These are phyloP conservation scores for Rhinella marina DNA, from an alignment of 2,797 vertebrate species.

Conservation along the genomic window DNA sequence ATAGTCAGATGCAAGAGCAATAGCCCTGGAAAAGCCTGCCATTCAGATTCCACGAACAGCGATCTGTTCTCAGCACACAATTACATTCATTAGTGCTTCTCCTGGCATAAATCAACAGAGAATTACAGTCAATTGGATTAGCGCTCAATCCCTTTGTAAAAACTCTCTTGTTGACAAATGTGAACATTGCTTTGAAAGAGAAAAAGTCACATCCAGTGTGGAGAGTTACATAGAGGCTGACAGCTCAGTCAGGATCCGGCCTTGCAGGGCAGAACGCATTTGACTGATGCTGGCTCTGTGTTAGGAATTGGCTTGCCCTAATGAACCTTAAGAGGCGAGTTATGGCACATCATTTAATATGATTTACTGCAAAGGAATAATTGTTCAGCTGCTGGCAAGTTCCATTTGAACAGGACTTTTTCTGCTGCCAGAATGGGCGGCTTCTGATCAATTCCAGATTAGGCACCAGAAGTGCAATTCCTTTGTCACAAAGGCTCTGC, in stretches of 20 bases:
- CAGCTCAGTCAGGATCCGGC: constrained; percentile 25
- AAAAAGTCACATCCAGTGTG: constrained; percentile 43
- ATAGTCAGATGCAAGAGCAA: constrained; percentile 40
- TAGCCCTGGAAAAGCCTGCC: constrained; percentile 35
- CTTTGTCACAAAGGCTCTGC: constrained; percentile 25
- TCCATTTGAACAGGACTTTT: constrained; percentile 27
- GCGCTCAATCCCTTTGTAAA: constrained; percentile 61
- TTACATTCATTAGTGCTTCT: constrained; percentile 39
- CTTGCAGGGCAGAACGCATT: neutral
- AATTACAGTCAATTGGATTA: constrained; percentile 62
- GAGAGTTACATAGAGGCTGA: constrained; percentile 43
- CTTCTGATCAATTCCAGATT: constrained; percentile 32
- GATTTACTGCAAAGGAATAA: constrained; percentile 30
- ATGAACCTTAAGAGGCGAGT: constrained; percentile 26
- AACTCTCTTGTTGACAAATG: constrained; percentile 55
- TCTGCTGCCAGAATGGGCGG: constrained; percentile 27
- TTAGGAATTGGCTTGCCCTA: constrained; percentile 53
- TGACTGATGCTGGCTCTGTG: constrained; percentile 25
- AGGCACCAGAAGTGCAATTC: constrained; percentile 33
- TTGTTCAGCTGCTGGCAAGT: constrained; percentile 30
- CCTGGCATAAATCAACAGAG: constrained; percentile 61
- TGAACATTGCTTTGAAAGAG: constrained; percentile 56
- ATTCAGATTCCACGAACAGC: constrained; percentile 23
- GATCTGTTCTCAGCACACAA: constrained; percentile 31
- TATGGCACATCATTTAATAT: constrained; percentile 39